Evolutionary conservation across 2,888 invertebrate species (phyloP).

Genomic region (Notocelia uddmanniana): DNA sequence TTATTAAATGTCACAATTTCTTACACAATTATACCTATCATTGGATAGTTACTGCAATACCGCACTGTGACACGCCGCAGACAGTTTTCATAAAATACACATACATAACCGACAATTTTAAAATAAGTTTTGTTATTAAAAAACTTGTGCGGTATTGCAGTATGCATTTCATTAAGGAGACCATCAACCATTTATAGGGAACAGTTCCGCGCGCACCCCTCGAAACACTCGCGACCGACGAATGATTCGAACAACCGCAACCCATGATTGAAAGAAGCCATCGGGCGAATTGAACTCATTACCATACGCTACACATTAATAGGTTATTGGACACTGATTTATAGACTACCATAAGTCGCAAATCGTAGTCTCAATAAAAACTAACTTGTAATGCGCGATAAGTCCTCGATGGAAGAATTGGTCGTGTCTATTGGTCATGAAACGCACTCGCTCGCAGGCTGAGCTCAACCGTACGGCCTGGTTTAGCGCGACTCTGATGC

Average conservation of each 20-base stretch:
- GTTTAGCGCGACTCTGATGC: not conserved
- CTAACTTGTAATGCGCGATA: not conserved
- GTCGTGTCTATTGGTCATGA: not conserved
- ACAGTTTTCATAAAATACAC: slow-evolving; percentile 27
- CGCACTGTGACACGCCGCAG: slow-evolving; percentile 44
- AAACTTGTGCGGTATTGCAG: slow-evolving; percentile 52
- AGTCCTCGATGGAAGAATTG: not conserved
- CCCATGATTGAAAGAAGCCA: not conserved
- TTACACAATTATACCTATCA: slow-evolving; percentile 60
- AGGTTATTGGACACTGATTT: slow-evolving; percentile 19
- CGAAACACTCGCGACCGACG: not conserved
- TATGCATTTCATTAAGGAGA: slow-evolving; percentile 40
- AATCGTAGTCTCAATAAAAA: slow-evolving; percentile 1
- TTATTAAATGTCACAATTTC: slow-evolving; percentile 62
- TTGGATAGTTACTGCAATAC: slow-evolving; percentile 57
- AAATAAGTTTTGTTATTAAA: not conserved
- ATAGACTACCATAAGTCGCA: not conserved
- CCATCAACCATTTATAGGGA: slow-evolving; percentile 4
- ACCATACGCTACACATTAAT: not conserved
- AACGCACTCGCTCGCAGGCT: not conserved
- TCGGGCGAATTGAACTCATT: not conserved
- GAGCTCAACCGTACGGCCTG: not conserved
- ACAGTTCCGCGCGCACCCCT: not conserved
- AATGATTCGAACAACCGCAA: not conserved
- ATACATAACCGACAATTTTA: slow-evolving; percentile 2